Evolutionary conservation across 2,113 vertebrate species (phyloP).

Genomic region (Paramormyrops kingsleyae): DNA sequence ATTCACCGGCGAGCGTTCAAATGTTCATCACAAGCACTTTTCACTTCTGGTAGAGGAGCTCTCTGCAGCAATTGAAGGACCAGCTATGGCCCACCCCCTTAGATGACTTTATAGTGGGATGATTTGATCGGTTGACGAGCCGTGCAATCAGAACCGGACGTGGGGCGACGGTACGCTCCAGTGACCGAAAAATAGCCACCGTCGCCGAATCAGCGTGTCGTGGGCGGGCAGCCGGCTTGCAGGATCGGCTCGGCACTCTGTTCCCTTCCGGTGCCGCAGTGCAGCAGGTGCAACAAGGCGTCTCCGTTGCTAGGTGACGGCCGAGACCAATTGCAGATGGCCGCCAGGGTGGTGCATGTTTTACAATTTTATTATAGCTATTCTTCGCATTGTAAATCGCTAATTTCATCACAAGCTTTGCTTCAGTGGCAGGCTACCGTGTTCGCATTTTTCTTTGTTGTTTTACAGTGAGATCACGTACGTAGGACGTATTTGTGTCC

Average conservation of each 20-base stretch:
- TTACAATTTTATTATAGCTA: not conserved
- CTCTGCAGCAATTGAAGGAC: not conserved
- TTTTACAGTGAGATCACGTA: not conserved
- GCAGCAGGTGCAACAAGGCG: constrained; percentile 47
- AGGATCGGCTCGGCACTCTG: constrained; percentile 2
- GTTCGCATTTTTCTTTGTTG: not conserved
- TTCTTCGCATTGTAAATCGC: not conserved
- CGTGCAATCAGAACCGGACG: constrained; percentile 7
- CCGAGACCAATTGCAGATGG: not conserved
- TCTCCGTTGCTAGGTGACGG: constrained; percentile 50
- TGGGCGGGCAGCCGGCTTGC: constrained; percentile 10
- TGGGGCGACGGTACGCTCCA: not conserved
- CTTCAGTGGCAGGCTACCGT: not conserved
- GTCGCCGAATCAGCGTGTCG: not conserved
- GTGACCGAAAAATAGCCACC: not conserved
- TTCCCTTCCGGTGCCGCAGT: constrained; percentile 50
- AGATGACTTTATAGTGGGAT: not conserved
- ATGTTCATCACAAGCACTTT: constrained; percentile 6
- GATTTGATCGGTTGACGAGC: constrained; percentile 11
- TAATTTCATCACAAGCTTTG: not conserved
- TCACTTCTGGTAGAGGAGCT: not conserved
- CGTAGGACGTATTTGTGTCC: not conserved
- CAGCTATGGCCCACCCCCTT: not conserved
- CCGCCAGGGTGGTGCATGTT: not conserved
- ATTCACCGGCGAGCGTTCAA: not conserved